Conservation (phyloP, 2,113 vertebrate genomes). For the Dromiciops gliroides region DNA sequence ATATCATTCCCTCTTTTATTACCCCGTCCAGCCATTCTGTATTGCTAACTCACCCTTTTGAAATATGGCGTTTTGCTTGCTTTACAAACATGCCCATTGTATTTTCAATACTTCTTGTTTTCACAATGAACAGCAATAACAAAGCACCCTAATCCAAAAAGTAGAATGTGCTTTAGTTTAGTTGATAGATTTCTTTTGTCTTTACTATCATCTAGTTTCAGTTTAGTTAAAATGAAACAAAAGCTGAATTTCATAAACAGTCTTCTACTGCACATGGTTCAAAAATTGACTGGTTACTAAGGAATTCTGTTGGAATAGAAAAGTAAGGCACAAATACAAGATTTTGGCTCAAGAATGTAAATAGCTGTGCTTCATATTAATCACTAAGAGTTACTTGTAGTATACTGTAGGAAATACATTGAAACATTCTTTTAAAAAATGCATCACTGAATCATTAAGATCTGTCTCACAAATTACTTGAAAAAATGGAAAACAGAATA, state of each 20-base stretch:
- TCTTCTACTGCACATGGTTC: not conserved
- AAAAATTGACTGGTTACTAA: not conserved
- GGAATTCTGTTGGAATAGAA: not conserved
- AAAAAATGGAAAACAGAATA: not conserved
- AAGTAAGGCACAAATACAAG: slow-evolving; percentile 10
- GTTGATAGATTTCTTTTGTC: not conserved
- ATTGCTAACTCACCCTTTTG: not conserved
- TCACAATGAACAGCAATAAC: not conserved
- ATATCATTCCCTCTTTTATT: not conserved
- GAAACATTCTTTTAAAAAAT: not conserved
- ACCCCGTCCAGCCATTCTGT: not conserved
- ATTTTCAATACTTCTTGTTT: not conserved
- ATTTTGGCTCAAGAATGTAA: not conserved
- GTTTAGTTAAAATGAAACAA: not conserved
- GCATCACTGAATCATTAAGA: not conserved
- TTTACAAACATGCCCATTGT: not conserved
- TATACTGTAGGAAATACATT: not conserved
- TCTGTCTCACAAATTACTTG: not conserved
- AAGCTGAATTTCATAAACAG: not conserved
- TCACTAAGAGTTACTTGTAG: not conserved
- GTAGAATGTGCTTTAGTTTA: not conserved
- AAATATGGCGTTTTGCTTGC: not conserved
- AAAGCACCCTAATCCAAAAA: not conserved
- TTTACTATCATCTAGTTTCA: not conserved
- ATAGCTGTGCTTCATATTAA: not conserved